Base-by-base conservation (phyloP, 2,797 vertebrate genomes). In the Nannoperca obscura region DNA sequence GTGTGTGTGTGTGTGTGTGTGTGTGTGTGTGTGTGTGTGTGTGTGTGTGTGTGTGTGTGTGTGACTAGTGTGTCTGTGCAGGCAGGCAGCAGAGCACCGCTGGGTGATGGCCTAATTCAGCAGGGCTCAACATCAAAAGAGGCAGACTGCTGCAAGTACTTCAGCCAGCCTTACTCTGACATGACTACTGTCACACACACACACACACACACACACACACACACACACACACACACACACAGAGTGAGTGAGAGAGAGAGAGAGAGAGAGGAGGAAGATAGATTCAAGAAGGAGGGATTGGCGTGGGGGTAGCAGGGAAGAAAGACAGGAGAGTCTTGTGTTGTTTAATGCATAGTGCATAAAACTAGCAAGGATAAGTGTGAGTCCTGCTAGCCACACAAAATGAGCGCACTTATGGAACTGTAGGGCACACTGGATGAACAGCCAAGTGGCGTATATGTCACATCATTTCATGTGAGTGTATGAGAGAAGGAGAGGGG, bases 31-130 rank as follows among this genome's bases (percentile, higher is more conserved):
- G 85, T 83, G 75, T 66, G 36, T 80, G 63, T 75, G 69, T 81
- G 76, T 24, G 63, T 62, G 55, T 84, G 66, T 79, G 72, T 73
- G 44, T 63, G 40, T 65, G 65, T 62, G 55, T 82, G 54, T 76
- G 54, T 50, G 72, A 42, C 9, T 63, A 44, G 73, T 76, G 85
- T 80, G 71, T 80, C 67, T 68, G 52, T 69, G 84, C 70, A 85
- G 69, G 81, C 83, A 88, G 85, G 85, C 85, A 82, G 84, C 85
- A 89, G 81, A 87, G 86, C 86, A 89, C 88, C 82, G 82, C 87
- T 90, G 91, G 86, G 91, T 88, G 86, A 90, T 93, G 92, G 88
- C 92, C 91, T 93, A 92, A 91, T 93, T 93, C 91, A 89, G 90
- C 86, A 85, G 87, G 85, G 92, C 90, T 92, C 86, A 90, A 89